Evolutionary conservation across 1,140 invertebrate genomes (phyloP), one percentile per base, ranked within the genome.

Genomic region (Drosophila ananassae): DNA sequence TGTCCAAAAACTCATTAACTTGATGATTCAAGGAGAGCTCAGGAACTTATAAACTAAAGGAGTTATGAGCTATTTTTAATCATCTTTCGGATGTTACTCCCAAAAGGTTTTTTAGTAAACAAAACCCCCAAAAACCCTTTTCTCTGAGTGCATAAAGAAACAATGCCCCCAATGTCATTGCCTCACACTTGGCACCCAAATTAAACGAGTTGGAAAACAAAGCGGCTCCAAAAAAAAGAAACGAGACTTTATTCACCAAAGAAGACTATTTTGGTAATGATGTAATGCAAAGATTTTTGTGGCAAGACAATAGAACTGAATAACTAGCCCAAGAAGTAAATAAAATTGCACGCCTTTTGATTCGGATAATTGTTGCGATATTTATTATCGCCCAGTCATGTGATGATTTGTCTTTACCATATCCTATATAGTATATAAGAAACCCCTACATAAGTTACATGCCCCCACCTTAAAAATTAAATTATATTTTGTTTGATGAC

Each of bases 281-380:
- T 82, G 79, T 82, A 82, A 82, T 81, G 62, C 78, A 56, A 63
- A 63, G 37, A 60, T 69, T 63, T 54, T 17, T 17, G 17, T 32
- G 62, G 46, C 46, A 63, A 52, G 39, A 37, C 24, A 55, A 50
- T 39, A 67, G 55, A 66, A 46, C 25, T 48, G 22, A 22, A 57
- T 44, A 34, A 61, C 30, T 34, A 50, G 41, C 32, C 24, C 44
- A 61, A 54, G 54, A 47, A 53, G 55, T 37, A 58, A 59, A 62
- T 59, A 57, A 79, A 82, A 82, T 83, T 82, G 79, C 79, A 82
- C 79, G 79, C 79, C 73, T 71, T 83, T 83, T 79, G 63, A 52
- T 71, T 82, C 63, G 44, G 53, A 46, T 82, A 82, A 82, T 83
- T 82, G 79, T 83, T 82, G 79, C 34, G 73, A 67, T 74, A 79